A percentile compares a stretch with the other conserved stretches of the same genome.
Conservation (phyloP, 1,140 invertebrate genomes). For the Phortica variegata region DNA sequence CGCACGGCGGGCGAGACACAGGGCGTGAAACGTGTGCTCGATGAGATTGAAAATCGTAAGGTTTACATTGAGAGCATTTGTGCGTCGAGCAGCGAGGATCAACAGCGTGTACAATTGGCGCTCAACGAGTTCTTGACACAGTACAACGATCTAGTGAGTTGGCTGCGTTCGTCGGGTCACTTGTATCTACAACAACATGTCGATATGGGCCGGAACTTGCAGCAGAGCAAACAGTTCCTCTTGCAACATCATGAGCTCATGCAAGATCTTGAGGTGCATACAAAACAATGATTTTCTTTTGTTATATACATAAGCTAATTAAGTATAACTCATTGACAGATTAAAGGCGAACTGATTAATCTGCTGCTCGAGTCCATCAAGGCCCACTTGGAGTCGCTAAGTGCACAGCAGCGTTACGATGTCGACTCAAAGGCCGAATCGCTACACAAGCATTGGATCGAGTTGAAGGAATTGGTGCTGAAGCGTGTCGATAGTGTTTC, state of each 20-base stretch:
- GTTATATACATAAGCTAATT: neutral
- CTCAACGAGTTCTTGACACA: conserved; percentile 71
- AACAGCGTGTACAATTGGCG: conserved; percentile 67
- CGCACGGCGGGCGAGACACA: conserved; percentile 67
- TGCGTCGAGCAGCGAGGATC: conserved; percentile 71
- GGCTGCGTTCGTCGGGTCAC: conserved; percentile 70
- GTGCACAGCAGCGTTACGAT: conserved; percentile 67
- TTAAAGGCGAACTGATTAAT: conserved; percentile 69
- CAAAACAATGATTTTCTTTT: neutral
- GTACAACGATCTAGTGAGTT: conserved; percentile 70
- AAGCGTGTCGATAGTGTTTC: conserved; percentile 66
- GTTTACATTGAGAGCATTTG: conserved; percentile 68
- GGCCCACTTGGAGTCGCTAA: conserved; percentile 67
- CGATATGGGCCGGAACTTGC: conserved; percentile 72
- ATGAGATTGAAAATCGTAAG: conserved; percentile 75
- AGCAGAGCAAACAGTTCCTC: conserved; percentile 73
- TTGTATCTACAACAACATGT: conserved; percentile 72
- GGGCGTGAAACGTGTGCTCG: conserved; percentile 67
- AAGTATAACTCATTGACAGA: conserved; percentile 56
- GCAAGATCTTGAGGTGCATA: conserved; percentile 74
- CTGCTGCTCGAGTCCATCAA: conserved; percentile 65
- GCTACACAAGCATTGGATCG: conserved; percentile 66
- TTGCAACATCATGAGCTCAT: conserved; percentile 73
- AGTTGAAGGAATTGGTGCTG: conserved; percentile 66
- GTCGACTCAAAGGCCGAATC: conserved; percentile 65